A percentile compares a stretch with the other conserved stretches of the same genome.
phyloP scores from a whole-genome alignment of 2,888 invertebrate species.

The Cremastobaeus sp. region DNA sequence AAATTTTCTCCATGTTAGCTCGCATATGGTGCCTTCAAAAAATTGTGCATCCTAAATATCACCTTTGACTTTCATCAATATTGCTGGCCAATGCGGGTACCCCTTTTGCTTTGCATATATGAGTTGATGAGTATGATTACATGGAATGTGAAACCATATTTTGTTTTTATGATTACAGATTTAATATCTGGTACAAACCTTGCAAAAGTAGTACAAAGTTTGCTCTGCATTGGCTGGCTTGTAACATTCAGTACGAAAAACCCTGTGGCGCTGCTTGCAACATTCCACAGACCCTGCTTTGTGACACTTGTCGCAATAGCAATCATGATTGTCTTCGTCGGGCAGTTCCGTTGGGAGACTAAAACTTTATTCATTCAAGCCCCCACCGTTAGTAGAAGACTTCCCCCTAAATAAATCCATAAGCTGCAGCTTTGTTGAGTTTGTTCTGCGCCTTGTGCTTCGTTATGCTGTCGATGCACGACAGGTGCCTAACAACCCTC shows the following conservation, averaged over 20 bases:
- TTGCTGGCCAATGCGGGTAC: conserved; percentile 90
- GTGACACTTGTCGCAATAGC: conserved; percentile 91
- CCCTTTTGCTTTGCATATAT: conserved; percentile 90
- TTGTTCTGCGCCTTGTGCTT: conserved; percentile 78
- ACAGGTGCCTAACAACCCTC: conserved; percentile 80
- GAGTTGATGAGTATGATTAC: conserved; percentile 86
- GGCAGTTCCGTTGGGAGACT: conserved; percentile 78
- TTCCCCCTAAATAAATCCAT: conserved; percentile 80
- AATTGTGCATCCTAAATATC: conserved; percentile 86
- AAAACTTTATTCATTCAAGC: conserved; percentile 81
- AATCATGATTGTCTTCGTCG: conserved; percentile 82
- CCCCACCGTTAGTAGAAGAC: conserved; percentile 78
- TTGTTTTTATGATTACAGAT: no score
- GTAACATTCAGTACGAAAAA: conserved; percentile 85
- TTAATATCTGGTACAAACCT: conserved; percentile 62
- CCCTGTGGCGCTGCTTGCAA: conserved; percentile 84
- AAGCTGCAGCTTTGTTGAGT: conserved; percentile 77
- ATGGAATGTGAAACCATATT: conserved; percentile 86
- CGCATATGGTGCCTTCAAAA: conserved; percentile 87
- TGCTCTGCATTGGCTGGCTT: conserved; percentile 64
- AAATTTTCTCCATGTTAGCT: conserved; percentile 83
- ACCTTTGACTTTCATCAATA: conserved; percentile 84
- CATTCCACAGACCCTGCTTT: conserved; percentile 83
- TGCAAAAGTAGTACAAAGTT: conserved; percentile 71
- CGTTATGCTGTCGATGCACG: conserved; percentile 78